Evolutionary conservation across 1,140 invertebrate genomes (phyloP).

Genomic region (Diplogasteroides magnus): DNA sequence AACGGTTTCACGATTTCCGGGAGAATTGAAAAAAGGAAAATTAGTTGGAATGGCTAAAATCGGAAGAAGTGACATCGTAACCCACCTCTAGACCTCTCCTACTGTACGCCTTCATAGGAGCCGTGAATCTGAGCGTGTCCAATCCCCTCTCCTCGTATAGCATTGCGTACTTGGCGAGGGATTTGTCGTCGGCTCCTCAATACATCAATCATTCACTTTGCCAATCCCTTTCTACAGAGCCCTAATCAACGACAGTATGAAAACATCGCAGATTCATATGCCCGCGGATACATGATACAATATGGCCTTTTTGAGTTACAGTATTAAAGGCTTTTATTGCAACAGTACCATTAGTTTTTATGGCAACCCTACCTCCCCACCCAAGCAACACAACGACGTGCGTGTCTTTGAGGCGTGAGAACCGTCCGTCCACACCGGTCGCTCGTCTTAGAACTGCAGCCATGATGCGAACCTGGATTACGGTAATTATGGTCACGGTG

Average conservation of each 20-base stretch:
- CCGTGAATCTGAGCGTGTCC: constrained; percentile 1
- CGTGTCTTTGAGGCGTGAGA: neutral
- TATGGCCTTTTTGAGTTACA: too few species aligned
- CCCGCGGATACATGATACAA: too few species aligned
- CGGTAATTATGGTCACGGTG: too few species aligned
- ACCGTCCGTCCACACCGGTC: neutral
- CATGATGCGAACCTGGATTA: too few species aligned
- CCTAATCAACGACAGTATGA: too few species aligned
- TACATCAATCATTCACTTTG: too few species aligned
- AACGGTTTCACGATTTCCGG: too few species aligned
- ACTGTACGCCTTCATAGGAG: constrained; percentile 18
- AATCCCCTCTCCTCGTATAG: constrained; percentile 11
- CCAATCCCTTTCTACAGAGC: too few species aligned
- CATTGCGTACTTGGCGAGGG: neutral
- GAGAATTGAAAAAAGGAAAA: too few species aligned
- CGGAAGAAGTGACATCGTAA: neutral
- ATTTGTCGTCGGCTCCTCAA: neutral
- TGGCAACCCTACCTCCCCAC: neutral
- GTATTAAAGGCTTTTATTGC: too few species aligned
- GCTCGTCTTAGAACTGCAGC: neutral
- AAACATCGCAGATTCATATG: too few species aligned
- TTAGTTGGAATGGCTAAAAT: too few species aligned
- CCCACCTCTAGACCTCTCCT: neutral
- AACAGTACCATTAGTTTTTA: neutral
- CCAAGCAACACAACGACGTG: neutral